Conservation (phyloP, 2,113 vertebrate genomes). For the Cochlearius cochlearius region DNA sequence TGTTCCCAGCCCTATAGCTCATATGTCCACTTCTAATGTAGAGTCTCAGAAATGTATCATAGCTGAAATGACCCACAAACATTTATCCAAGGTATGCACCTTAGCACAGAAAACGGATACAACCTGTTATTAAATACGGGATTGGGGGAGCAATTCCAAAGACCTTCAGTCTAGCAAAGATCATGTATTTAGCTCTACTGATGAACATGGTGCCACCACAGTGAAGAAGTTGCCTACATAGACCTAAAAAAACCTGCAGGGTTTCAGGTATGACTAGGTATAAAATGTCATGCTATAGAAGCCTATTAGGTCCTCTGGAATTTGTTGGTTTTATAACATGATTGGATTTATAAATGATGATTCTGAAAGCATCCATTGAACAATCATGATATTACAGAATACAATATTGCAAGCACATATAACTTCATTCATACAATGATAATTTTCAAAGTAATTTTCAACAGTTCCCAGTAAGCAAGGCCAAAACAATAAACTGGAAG, state of each 20-base stretch:
- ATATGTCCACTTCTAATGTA: not conserved
- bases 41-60: not conserved
- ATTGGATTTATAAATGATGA: not conserved
- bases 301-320: not conserved
- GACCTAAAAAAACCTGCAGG: not conserved
- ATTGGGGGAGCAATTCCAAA: not conserved
- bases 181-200: not conserved
- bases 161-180: not conserved
- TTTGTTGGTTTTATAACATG: not conserved
- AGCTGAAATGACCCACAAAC: not conserved
- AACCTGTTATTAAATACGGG: not conserved
- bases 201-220: fast-evolving
- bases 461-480: not conserved
- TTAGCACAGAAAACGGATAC: not conserved
- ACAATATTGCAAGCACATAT: not conserved
- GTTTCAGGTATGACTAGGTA: not conserved
- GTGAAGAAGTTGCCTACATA: not conserved
- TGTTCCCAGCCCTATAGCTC: not conserved
- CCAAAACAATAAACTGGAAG: not conserved
- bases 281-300: not conserved
- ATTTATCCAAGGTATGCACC: not conserved
- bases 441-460: not conserved
- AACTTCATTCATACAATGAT: not conserved
- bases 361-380: not conserved
- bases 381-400: not conserved